Base-by-base conservation (phyloP, 2,113 vertebrate genomes). In the Stercorarius parasiticus region DNA sequence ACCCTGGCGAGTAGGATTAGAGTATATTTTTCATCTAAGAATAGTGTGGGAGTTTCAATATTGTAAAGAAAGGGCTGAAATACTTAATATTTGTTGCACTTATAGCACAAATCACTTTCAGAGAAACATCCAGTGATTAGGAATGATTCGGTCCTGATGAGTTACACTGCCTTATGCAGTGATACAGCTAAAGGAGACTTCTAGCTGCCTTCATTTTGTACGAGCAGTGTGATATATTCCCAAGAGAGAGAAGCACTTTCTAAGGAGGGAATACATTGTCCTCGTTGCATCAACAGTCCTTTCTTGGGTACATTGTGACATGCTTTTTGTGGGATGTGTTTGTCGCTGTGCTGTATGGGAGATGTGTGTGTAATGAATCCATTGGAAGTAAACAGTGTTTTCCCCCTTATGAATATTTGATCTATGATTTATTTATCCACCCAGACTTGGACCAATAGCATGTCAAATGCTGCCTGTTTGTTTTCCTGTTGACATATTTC, bases 401-500 rank as follows among this genome's bases (percentile, higher is more conserved):
- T 82, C 88, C 89, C 73, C 43, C 38, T 36, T 53, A 52, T 30
- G 82, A 94, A 92, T 96, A 96, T 93, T 94, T 96, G 94, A 95
- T 81, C 95, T 91, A 34, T 90, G 89, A 94, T 96, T 97, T 97
- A 95, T 95, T 96, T 95, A 93, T 93, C 94, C 56, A 95, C 64
- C 81, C 88, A 91, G 76, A 61, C 86, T 71, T 52, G 71, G 95
- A 93, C 81, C 94, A 96, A 95, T 97, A 95, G 78, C 70, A 96
- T 93, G 91, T 95, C 89, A 94, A 96, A 95, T 97, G 84, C 93
- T 97, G 96, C 96, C 93, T 96, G 79, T 91, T 96, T 94, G 93
- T 90, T 95, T 95, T 97, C 96, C 96, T 95, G 96, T 95, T 97
- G 95, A 97, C 93, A 95, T 96, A 96, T 96, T 95, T 95, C 96